Evolutionary conservation across 2,797 vertebrate species (phyloP), one percentile per base, ranked within the genome.

Genomic region (Thaleichthys pacificus): DNA sequence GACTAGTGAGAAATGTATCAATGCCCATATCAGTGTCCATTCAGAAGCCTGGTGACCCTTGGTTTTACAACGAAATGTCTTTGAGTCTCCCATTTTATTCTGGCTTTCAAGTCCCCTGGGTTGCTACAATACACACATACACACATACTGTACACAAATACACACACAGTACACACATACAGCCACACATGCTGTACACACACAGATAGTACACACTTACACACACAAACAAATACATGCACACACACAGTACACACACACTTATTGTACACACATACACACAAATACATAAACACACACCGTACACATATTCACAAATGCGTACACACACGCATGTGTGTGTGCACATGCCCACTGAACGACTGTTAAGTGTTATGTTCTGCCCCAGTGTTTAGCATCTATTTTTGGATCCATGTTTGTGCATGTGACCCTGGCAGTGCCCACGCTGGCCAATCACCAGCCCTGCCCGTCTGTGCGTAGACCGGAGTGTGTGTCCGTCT

Each of bases 371-470:
- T 77, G 80, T 82, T 86, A 86, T 88, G 88, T 90, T 89, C 85
- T 81, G 81, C 83, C 84, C 76, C 47, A 82, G 86, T 90, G 87
- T 92, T 91, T 91, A 81, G 85, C 58, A 70, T 79, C 89, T 91
- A 92, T 93, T 91, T 82, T 85, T 51, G 79, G 89, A 81, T 64
- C 61, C 47, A 77, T 88, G 87, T 90, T 89, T 86, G 85, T 87
- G 78, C 87, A 89, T 84, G 84, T 87, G 88, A 90, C 85, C 84
- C 74, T 68, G 26, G 74, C 72, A 66, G 8, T 58, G 82, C 42
- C 76, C 80, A 80, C 77, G 69, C 65, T 70, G 81, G 80, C 87
- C 81, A 85, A 84, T 81, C 80, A 81, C 82, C 74, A 67, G 71
- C 79, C 6, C 7, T 78, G 83, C 76, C 74, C 61, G 82, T 85